Evolutionary conservation across 1,140 invertebrate genomes (phyloP).

Genomic region (Centruroides sculpturatus): DNA sequence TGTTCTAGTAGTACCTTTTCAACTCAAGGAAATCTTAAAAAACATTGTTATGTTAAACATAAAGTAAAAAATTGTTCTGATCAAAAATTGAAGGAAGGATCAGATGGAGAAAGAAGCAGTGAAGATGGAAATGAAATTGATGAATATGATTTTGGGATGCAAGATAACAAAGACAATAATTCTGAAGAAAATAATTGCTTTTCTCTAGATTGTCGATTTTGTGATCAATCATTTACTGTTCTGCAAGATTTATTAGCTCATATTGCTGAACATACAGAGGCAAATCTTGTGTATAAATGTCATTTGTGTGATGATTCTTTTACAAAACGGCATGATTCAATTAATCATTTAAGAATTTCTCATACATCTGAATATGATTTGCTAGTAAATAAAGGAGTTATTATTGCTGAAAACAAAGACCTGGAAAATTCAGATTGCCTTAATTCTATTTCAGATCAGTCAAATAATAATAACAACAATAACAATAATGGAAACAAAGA

Average conservation of each 20-base stretch:
- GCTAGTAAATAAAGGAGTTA: conserved; percentile 58
- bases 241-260: conserved; percentile 10
- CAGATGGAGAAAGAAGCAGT: conserved; percentile 2
- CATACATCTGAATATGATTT: conserved; percentile 38
- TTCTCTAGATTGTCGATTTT: conserved; percentile 3
- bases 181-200: too few relatives aligned
- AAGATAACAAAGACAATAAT: too few relatives aligned
- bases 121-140: not conserved
- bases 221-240: conserved; percentile 4
- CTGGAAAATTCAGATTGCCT: not conserved
- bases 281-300: conserved; percentile 69
- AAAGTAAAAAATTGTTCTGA: conserved; percentile 16
- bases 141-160: too few relatives aligned
- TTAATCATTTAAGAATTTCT: conserved; percentile 58
- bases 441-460: not conserved
- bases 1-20: conserved; percentile 76
- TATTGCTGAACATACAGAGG: conserved; percentile 25
- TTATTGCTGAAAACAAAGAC: conserved; percentile 24
- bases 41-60: conserved; percentile 57
- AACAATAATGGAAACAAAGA: conserved; percentile 44
- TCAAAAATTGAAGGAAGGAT: conserved; percentile 22
- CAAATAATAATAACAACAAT: conserved; percentile 27
- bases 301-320: conserved; percentile 81
- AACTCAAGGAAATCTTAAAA: conserved; percentile 58
- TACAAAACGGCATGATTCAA: conserved; percentile 53